Conservation (phyloP, 2,888 invertebrate species). For the Xylocampa areola region DNA sequence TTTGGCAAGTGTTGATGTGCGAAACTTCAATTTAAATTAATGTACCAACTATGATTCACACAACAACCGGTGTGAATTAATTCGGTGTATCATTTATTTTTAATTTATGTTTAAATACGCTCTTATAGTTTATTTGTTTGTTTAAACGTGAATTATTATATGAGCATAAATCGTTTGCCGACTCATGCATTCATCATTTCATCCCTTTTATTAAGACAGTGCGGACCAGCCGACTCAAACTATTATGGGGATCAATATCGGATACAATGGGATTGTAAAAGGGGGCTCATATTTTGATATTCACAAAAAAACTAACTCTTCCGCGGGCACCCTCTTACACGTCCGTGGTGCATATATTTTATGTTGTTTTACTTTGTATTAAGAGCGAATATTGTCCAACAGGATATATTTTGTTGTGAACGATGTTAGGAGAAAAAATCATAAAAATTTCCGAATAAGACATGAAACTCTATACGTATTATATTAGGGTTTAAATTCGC, state of each 20-base stretch:
- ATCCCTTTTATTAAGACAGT: slow-evolving; percentile 84
- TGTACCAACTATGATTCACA: slow-evolving; percentile 52
- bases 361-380: slow-evolving; percentile 67
- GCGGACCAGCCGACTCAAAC: slow-evolving; percentile 84
- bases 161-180: slow-evolving; percentile 63
- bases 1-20: slow-evolving; percentile 57
- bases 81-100: slow-evolving; percentile 42
- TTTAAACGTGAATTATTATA: slow-evolving; percentile 52
- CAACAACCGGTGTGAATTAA: slow-evolving; percentile 45
- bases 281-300: slow-evolving; percentile 89
- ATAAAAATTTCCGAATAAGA: slow-evolving; percentile 52
- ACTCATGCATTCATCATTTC: slow-evolving; percentile 74
- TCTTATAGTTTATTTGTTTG: slow-evolving; percentile 47
- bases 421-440: slow-evolving; percentile 78
- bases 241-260: slow-evolving; percentile 89
- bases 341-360: slow-evolving; percentile 58
- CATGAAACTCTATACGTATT: slow-evolving; percentile 60
- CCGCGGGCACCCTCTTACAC: slow-evolving; percentile 72
- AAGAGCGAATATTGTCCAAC: slow-evolving; percentile 76
- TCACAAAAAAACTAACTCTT: slow-evolving; percentile 89
- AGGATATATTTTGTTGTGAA: slow-evolving; percentile 80
- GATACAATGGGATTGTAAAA: slow-evolving; percentile 88
- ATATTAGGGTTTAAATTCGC: slow-evolving; percentile 68
- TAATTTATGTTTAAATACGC: slow-evolving; percentile 35
- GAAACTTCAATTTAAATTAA: slow-evolving; percentile 58